Evolutionary conservation across 1,140 invertebrate genomes (phyloP).

Genomic region (Muscidifurax raptorellus): DNA sequence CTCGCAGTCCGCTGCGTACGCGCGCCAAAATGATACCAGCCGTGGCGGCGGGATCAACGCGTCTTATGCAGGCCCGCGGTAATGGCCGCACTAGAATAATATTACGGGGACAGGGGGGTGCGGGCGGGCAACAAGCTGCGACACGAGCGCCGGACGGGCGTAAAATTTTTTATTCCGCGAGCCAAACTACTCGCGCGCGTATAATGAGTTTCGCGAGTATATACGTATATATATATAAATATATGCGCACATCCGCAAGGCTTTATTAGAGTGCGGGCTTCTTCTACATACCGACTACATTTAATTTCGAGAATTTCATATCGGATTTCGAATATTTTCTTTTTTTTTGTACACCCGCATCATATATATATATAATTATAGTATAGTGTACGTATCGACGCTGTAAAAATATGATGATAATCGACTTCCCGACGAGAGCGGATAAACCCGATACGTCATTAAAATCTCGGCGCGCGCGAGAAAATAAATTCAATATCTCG

Average conservation of each 20-base stretch:
- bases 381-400: too few relatives aligned
- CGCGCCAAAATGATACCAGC: constrained; percentile 10
- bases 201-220: constrained; percentile 43
- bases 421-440: background rate
- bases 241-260: too few relatives aligned
- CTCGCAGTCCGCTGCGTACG: background rate
- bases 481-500: background rate
- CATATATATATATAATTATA: too few relatives aligned
- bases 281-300: too few relatives aligned
- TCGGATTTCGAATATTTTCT: too few relatives aligned
- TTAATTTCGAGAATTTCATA: background rate
- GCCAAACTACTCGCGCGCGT: constrained; percentile 5
- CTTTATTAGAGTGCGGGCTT: constrained; percentile 39
- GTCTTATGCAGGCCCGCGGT: constrained; percentile 37
- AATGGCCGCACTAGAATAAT: constrained; percentile 44
- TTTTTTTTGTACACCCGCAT: too few relatives aligned
- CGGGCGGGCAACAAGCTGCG: constrained; percentile 31
- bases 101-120: background rate
- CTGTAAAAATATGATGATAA: background rate
- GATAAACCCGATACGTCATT: background rate
- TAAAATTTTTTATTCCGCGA: constrained; percentile 44
- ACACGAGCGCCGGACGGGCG: constrained; percentile 22
- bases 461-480: background rate
- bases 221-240: too few relatives aligned
- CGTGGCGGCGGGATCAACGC: constrained; percentile 21